Conservation (phyloP, 2,888 invertebrate species). For the Pseudococcus longispinus region DNA sequence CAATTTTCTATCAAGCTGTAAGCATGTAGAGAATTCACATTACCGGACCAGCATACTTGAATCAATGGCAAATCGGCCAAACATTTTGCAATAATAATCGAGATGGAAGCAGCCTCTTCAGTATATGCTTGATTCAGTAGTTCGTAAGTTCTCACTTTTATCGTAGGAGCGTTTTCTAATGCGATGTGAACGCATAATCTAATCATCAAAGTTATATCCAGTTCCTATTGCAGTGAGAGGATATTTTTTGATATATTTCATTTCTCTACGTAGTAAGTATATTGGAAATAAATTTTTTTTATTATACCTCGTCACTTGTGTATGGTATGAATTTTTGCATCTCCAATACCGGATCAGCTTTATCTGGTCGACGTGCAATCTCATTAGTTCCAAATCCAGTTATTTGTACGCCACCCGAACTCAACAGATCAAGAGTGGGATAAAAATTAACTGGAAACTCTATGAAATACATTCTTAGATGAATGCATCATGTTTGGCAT, state of each 20-base stretch:
- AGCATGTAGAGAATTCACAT: too few relatives aligned
- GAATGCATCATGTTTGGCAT: too few relatives aligned
- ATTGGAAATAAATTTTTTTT: too few relatives aligned
- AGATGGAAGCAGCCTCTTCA: neutral
- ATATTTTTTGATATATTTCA: neutral
- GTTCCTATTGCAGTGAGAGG: neutral
- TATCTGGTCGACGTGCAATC: constrained; percentile 73
- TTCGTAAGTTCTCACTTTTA: constrained; percentile 65
- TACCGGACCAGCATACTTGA: too few relatives aligned
- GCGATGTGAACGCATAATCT: constrained; percentile 60
- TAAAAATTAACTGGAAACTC: constrained; percentile 63
- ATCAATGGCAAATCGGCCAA: neutral
- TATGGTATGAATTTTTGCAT: constrained; percentile 77
- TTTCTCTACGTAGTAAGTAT: too few relatives aligned
- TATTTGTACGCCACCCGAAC: constrained; percentile 79
- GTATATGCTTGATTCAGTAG: neutral
- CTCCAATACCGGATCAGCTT: constrained; percentile 78
- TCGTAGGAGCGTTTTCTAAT: constrained; percentile 63
- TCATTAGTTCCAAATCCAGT: constrained; percentile 78
- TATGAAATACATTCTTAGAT: constrained; percentile 58
- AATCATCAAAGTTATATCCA: neutral
- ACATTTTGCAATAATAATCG: neutral
- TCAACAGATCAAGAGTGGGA: constrained; percentile 64
- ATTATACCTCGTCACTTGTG: constrained; percentile 58
- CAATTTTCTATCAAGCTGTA: too few relatives aligned